Conservation (phyloP, 2,797 vertebrate genomes). For the Lutjanus argentimaculatus region DNA sequence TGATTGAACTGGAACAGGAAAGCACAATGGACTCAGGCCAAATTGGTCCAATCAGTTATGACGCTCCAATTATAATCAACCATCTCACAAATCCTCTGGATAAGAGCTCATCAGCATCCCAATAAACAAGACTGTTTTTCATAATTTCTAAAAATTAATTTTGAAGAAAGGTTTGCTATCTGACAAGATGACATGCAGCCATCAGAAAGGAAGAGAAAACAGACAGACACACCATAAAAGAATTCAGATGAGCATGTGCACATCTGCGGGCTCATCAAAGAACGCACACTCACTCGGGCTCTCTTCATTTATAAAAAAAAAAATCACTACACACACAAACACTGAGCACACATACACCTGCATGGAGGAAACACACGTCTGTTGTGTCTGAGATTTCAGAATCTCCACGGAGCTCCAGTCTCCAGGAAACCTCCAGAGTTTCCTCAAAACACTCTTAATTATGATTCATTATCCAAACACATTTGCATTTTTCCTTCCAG, state of each 20-base stretch:
- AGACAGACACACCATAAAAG: neutral
- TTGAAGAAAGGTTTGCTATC: neutral
- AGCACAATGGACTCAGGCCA: neutral
- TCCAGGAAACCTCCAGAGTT: constrained; percentile 15
- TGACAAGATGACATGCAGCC: neutral
- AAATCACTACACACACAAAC: neutral
- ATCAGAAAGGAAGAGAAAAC: neutral
- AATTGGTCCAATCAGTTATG: neutral
- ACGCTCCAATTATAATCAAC: neutral
- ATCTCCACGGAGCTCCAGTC: neutral
- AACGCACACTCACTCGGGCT: neutral
- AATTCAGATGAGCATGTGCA: neutral
- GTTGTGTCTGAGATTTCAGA: neutral
- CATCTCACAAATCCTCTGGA: neutral
- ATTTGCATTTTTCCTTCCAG: constrained; percentile 36
- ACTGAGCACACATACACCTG: neutral
- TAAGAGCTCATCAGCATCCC: neutral
- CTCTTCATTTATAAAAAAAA: neutral
- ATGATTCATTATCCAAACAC: constrained; percentile 36
- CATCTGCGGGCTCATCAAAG: neutral
- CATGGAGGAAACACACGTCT: neutral
- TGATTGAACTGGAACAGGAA: too few relatives aligned
- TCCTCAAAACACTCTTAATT: constrained; percentile 27
- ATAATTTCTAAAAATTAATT: neutral
- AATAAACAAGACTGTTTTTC: neutral